Evolutionary conservation across 2,888 invertebrate genomes (phyloP).

Genomic region (Trissoscelio sp.): DNA sequence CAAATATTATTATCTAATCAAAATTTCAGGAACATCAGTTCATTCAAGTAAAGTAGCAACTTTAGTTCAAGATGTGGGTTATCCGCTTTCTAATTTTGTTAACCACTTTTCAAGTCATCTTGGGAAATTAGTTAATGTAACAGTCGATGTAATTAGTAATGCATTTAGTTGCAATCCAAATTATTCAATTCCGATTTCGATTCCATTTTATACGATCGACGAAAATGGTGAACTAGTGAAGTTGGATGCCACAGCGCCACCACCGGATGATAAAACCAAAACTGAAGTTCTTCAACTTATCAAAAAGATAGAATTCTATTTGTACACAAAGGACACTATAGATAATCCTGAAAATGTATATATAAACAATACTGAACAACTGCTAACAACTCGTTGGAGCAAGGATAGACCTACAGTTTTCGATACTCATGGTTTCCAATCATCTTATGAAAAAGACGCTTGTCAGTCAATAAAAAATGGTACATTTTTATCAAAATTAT

Average conservation of each 20-base stretch:
- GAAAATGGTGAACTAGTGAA: slow-evolving; percentile 4
- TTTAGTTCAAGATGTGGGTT: not conserved
- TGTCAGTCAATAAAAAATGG: slow-evolving; percentile 36
- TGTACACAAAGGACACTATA: slow-evolving; percentile 15
- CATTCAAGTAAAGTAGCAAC: not conserved
- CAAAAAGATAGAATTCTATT: slow-evolving; percentile 3
- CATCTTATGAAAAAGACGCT: slow-evolving; percentile 11
- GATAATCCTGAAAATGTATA: slow-evolving; percentile 10
- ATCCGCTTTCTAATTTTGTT: not conserved
- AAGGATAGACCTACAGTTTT: slow-evolving; percentile 23
- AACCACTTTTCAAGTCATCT: not conserved
- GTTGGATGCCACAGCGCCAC: not conserved
- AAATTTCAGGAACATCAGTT: not conserved
- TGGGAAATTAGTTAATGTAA: not conserved
- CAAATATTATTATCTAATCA: too few relatives aligned
- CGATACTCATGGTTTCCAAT: slow-evolving; percentile 38
- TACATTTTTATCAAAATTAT: not conserved
- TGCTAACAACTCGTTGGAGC: not conserved
- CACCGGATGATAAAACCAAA: not conserved
- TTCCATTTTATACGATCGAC: slow-evolving; percentile 33
- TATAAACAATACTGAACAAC: not conserved
- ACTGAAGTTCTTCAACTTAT: not conserved
- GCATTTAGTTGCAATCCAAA: slow-evolving; percentile 16
- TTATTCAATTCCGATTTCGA: not conserved
- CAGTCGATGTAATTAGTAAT: not conserved